phyloP scores from a whole-genome alignment of 1,140 invertebrate species.

The Drosophila burlai region DNA sequence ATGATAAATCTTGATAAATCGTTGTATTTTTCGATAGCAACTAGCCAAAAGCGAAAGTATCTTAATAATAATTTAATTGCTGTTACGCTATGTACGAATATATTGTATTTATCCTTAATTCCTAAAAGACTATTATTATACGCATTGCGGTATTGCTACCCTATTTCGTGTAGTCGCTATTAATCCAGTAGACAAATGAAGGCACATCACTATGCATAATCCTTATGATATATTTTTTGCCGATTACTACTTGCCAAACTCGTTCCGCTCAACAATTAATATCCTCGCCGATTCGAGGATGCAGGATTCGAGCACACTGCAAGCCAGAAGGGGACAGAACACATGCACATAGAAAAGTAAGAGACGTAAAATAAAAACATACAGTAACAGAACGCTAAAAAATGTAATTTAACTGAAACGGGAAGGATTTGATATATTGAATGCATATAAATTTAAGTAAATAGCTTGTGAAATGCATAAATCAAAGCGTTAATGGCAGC shows the following conservation, averaged over 20 bases:
- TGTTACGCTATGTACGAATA: too few species aligned
- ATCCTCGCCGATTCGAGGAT: constrained; percentile 24
- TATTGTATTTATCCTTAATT: background rate
- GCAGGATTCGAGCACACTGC: constrained; percentile 27
- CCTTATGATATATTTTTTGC: constrained; percentile 7
- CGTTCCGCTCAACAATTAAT: constrained; percentile 21
- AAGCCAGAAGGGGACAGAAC: constrained; percentile 24
- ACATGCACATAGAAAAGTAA: constrained; percentile 27
- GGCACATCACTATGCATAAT: constrained; percentile 10
- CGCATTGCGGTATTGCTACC: background rate
- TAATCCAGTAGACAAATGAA: constrained; percentile 48
- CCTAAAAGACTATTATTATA: background rate
- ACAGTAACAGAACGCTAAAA: constrained; percentile 14
- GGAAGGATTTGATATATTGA: constrained; percentile 31
- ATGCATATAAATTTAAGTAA: constrained; percentile 69
- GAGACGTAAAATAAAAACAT: background rate
- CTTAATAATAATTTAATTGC: too few species aligned
- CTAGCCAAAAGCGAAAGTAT: too few species aligned
- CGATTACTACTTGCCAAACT: constrained; percentile 18
- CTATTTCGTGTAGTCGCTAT: background rate
- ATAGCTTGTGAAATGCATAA: constrained; percentile 72
- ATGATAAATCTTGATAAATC: too few species aligned
- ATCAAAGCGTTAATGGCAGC: constrained; percentile 71
- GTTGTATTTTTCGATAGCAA: too few species aligned
- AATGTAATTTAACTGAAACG: constrained; percentile 8